These are phyloP conservation scores for Cirrhinus mrigala DNA, from an alignment of 2,797 vertebrate genomes.

Conservation along the genomic window DNA sequence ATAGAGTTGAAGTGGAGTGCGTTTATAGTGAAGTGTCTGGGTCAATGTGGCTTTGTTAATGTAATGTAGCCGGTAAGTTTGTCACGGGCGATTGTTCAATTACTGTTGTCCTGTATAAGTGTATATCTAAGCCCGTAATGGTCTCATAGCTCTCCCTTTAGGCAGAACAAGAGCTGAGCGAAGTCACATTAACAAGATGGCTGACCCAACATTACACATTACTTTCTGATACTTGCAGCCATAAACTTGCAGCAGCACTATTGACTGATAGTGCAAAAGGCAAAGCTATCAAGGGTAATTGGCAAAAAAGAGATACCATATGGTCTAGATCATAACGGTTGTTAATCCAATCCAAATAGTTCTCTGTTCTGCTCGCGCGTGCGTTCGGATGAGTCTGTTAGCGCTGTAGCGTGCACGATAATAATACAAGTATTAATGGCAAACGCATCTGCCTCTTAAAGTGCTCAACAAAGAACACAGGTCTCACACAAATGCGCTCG, in stretches of 20 bases:
- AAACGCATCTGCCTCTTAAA: slow-evolving; percentile 34
- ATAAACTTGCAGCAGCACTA: slow-evolving; percentile 27
- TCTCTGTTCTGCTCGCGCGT: slow-evolving; percentile 20
- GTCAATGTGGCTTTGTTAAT: slow-evolving; percentile 16
- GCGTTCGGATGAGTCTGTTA: slow-evolving; percentile 9
- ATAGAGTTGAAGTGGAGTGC: neutral
- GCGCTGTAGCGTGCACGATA: neutral
- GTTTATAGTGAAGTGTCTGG: slow-evolving; percentile 7
- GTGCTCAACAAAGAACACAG: slow-evolving; percentile 23
- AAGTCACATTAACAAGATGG: slow-evolving; percentile 50
- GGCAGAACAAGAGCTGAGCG: slow-evolving; percentile 16
- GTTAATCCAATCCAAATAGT: slow-evolving; percentile 41
- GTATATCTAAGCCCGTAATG: slow-evolving; percentile 14
- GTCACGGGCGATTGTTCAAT: slow-evolving; percentile 19
- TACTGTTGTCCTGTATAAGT: slow-evolving; percentile 12
- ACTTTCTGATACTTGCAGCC: slow-evolving; percentile 22
- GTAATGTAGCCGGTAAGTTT: neutral
- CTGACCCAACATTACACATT: slow-evolving; percentile 45
- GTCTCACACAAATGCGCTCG: slow-evolving; percentile 25
- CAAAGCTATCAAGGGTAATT: slow-evolving; percentile 53
- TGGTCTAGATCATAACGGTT: slow-evolving; percentile 44
- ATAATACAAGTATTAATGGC: slow-evolving; percentile 46
- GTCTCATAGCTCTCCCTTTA: slow-evolving; percentile 26
- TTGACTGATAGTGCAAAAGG: slow-evolving; percentile 29
- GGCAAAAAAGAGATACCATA: slow-evolving; percentile 29